phyloP scores from a whole-genome alignment of 2,888 invertebrate species.

The Cantharis rustica region DNA sequence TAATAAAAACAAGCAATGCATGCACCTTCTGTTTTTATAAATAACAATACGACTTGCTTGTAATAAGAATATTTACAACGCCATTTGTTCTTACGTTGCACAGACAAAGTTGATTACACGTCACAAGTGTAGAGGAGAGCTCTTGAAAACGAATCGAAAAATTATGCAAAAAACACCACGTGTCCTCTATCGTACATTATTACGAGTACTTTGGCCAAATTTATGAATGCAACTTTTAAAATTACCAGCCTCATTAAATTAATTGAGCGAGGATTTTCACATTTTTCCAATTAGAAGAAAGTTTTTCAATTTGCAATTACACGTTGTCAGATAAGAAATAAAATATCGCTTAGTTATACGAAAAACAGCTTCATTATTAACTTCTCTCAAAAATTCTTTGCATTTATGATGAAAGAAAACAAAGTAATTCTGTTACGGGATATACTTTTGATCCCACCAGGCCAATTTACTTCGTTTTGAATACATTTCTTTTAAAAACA shows the following conservation, averaged over 20 bases:
- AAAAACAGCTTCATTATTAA: constrained; percentile 10
- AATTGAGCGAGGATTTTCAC: neutral
- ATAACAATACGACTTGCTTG: constrained; percentile 51
- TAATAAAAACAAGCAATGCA: constrained; percentile 45
- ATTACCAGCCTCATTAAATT: constrained; percentile 17
- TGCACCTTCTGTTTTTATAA: constrained; percentile 42
- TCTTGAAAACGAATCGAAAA: constrained; percentile 39
- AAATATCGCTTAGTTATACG: neutral
- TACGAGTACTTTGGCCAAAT: neutral
- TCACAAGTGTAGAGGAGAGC: constrained; percentile 36
- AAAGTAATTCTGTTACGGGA: constrained; percentile 24
- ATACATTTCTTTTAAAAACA: constrained; percentile 18
- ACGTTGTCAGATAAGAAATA: neutral
- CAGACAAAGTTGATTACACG: constrained; percentile 41
- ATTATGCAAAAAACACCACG: constrained; percentile 37
- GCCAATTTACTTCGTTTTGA: constrained; percentile 22
- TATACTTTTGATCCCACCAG: constrained; percentile 23
- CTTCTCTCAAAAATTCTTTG: constrained; percentile 15
- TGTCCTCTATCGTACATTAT: constrained; percentile 19
- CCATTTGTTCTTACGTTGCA: constrained; percentile 41
- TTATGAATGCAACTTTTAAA: constrained; percentile 10
- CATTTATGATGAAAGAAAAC: constrained; percentile 21
- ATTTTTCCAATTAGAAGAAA: neutral
- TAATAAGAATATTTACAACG: constrained; percentile 45
- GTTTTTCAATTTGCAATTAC: constrained; percentile 3